These are phyloP conservation scores for Entomyzon cyanotis DNA, from an alignment of 2,113 vertebrate genomes.

Conservation along the genomic window DNA sequence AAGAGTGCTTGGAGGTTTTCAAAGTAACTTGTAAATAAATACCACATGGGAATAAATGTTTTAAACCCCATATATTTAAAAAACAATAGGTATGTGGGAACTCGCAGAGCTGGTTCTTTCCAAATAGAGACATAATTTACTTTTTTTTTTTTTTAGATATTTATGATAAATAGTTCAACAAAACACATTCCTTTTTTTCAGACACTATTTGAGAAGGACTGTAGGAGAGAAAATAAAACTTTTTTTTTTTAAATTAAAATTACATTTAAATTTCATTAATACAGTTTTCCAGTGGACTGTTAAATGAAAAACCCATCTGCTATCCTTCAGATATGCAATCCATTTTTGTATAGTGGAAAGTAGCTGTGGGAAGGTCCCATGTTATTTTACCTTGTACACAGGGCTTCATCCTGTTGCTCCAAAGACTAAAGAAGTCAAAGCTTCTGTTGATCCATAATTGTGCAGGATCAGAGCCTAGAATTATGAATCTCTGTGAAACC, in stretches of 20 bases:
- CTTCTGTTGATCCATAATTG: not conserved
- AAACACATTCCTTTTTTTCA: not conserved
- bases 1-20: not conserved
- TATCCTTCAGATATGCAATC: not conserved
- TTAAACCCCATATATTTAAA: not conserved
- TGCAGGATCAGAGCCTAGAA: not conserved
- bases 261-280: not conserved
- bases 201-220: not conserved
- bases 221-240: not conserved
- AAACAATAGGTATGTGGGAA: not conserved
- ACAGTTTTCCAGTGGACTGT: not conserved
- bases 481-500: not conserved
- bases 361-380: not conserved
- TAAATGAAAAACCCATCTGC: slow-evolving; percentile 15
- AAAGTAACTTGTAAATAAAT: not conserved
- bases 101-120: not conserved
- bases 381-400: not conserved
- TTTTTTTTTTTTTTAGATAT: not conserved
- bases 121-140: not conserved
- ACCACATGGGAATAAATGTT: not conserved
- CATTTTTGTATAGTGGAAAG: not conserved
- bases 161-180: not conserved
- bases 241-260: not conserved
- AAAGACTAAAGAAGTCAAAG: not conserved
- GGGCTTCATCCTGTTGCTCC: not conserved